phyloP scores from a whole-genome alignment of 2,888 invertebrate genomes.

The Ernsta delagoae region DNA sequence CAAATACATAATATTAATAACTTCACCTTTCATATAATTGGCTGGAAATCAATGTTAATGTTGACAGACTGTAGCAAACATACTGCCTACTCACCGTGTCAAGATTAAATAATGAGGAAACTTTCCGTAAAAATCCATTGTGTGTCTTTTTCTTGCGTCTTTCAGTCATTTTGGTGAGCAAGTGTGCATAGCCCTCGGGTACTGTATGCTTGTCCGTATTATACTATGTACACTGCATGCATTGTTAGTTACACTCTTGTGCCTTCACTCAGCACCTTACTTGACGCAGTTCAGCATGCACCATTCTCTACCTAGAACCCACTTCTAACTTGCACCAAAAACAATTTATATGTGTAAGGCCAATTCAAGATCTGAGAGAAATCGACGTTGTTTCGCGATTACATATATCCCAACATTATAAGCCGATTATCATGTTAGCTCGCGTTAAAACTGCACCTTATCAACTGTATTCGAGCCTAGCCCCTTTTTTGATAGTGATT shows the following conservation, averaged over 20 bases:
- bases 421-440: slow-evolving; percentile 78
- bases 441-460: slow-evolving; percentile 72
- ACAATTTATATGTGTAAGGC: slow-evolving; percentile 65
- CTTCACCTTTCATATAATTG: slow-evolving; percentile 40
- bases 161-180: slow-evolving; percentile 80
- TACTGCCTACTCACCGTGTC: slow-evolving; percentile 91
- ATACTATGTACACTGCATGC: slow-evolving; percentile 85
- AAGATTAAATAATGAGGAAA: slow-evolving; percentile 94
- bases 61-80: slow-evolving; percentile 45
- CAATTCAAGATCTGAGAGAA: slow-evolving; percentile 53
- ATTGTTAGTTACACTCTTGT: slow-evolving; percentile 84
- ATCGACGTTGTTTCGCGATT: slow-evolving; percentile 63
- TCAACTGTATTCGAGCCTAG: slow-evolving; percentile 75
- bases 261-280: slow-evolving; percentile 77
- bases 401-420: slow-evolving; percentile 62
- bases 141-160: slow-evolving; percentile 84
- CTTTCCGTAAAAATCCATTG: slow-evolving; percentile 93
- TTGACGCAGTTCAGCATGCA: slow-evolving; percentile 78
- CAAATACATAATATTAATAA: slow-evolving; percentile 25
- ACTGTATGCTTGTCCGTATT: slow-evolving; percentile 66
- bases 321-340: slow-evolving; percentile 82
- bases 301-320: slow-evolving; percentile 84
- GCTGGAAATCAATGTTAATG: slow-evolving; percentile 39
- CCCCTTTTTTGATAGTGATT: slow-evolving; percentile 79
- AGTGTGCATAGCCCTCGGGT: slow-evolving; percentile 76